A percentile compares a stretch with the other conserved stretches of the same genome.
Conservation (phyloP, 2,113 vertebrate species). For the Desmodus rotundus region DNA sequence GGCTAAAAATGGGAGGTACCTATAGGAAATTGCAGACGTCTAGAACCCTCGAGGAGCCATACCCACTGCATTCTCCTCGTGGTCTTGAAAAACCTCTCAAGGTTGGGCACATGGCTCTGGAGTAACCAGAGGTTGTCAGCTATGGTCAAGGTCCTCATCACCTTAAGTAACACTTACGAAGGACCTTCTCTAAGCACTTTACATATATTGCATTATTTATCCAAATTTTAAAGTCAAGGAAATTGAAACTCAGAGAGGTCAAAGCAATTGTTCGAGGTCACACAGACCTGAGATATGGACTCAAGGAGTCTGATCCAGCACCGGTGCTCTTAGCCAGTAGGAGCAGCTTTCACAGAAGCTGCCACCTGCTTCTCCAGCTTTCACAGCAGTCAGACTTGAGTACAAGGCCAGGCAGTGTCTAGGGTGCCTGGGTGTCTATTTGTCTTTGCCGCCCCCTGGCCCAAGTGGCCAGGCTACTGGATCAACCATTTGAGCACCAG, state of each 20-base stretch:
- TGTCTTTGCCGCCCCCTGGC: neutral
- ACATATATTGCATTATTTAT: neutral
- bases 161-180: neutral
- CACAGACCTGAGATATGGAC: neutral
- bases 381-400: neutral
- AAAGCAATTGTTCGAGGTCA: neutral
- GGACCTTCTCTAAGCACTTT: neutral
- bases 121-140: neutral
- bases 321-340: neutral
- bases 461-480: neutral
- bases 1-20: neutral
- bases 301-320: neutral
- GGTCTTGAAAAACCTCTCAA: neutral
- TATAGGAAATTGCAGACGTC: neutral
- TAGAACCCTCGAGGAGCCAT: neutral
- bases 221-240: slow-evolving; percentile 8
- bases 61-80: neutral
- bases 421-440: neutral
- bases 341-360: neutral
- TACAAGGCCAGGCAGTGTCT: neutral
- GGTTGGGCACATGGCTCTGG: neutral
- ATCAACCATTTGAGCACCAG: neutral
- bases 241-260: neutral
- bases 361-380: neutral
- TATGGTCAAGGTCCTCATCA: neutral